Conservation (phyloP, 2,113 vertebrate genomes). For the Uria lomvia region DNA sequence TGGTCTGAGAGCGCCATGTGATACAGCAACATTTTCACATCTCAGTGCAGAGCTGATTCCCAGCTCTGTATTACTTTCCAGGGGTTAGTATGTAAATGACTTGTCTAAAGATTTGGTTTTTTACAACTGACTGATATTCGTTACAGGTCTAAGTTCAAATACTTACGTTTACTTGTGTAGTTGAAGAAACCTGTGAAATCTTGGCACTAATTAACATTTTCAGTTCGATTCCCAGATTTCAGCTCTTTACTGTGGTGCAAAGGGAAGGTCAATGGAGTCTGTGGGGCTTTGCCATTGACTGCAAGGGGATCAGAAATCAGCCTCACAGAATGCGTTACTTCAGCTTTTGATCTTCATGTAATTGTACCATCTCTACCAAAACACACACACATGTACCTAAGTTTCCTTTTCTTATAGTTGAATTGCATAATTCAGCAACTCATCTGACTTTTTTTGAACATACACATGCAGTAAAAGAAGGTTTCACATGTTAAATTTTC, state of each 20-base stretch:
- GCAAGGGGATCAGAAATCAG: neutral
- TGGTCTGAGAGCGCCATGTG: neutral
- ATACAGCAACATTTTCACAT: neutral
- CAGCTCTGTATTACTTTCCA: neutral
- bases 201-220: neutral
- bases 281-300: neutral
- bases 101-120: neutral
- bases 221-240: neutral
- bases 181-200: neutral
- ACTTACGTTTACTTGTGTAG: neutral
- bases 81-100: neutral
- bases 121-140: neutral
- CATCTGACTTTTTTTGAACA: neutral
- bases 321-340: neutral
- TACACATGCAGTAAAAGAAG: neutral
- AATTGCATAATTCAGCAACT: neutral
- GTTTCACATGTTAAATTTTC: neutral
- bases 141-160: neutral
- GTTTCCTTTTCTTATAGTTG: neutral
- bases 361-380: neutral
- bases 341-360: neutral
- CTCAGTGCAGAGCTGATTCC: neutral
- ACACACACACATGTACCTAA: accelerated
- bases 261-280: neutral
- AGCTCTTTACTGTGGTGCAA: neutral